Percentiles rank a stretch among this genome's conserved stretches.
Conservation (phyloP, 1,140 invertebrate genomes). For the Ridgeia piscesae region DNA sequence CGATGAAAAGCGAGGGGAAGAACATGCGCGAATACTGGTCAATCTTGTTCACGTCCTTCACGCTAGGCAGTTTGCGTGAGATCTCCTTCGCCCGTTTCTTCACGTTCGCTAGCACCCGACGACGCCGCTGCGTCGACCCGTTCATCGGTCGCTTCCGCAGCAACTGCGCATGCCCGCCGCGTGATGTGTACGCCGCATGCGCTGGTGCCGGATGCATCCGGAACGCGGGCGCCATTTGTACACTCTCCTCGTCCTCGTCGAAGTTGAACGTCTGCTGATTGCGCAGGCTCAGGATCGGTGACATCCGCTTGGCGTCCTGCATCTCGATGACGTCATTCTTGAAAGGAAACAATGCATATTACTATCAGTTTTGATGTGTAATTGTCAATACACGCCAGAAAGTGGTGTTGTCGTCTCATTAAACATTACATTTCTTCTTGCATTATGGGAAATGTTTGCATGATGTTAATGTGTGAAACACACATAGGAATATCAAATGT, state of each 20-base stretch:
- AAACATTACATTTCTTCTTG: background rate
- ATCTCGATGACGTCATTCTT: conserved; percentile 39
- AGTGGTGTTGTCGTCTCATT: background rate
- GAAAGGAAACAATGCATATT: background rate
- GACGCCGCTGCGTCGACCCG: conserved; percentile 36
- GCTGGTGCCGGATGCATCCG: conserved; percentile 42
- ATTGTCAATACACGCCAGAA: background rate
- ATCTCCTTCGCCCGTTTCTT: conserved; percentile 48
- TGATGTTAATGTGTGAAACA: too few species aligned
- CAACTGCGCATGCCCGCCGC: conserved; percentile 38
- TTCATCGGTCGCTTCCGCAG: conserved; percentile 36
- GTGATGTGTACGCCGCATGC: conserved; percentile 36
- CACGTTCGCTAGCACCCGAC: conserved; percentile 46
- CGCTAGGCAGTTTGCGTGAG: conserved; percentile 74
- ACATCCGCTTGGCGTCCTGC: conserved; percentile 55
- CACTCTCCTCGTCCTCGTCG: conserved; percentile 33
- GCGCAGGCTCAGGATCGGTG: conserved; percentile 79
- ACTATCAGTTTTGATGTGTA: background rate
- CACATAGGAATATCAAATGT: too few species aligned
- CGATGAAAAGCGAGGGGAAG: conserved; percentile 90
- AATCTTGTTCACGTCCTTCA: conserved; percentile 95
- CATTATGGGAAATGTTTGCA: background rate
- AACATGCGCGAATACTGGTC: conserved; percentile 93
- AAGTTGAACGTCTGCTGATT: conserved; percentile 62
- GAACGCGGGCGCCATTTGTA: conserved; percentile 41